Evolutionary conservation across 2,888 invertebrate genomes (phyloP).

Genomic region (Anthophora plumipes): DNA sequence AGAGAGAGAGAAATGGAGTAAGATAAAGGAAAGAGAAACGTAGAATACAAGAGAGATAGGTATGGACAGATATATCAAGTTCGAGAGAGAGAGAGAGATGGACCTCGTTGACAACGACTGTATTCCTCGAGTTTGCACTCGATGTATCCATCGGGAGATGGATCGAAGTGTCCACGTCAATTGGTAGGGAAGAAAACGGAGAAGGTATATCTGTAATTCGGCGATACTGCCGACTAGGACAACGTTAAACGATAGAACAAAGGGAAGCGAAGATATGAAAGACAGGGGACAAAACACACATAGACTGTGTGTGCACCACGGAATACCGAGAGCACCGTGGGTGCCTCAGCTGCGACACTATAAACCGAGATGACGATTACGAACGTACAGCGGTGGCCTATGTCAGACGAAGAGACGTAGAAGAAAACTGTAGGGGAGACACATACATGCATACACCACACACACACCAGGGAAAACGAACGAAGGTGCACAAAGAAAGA

Average conservation of each 20-base stretch:
- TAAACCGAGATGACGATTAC: not conserved
- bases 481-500: slow-evolving; percentile 59
- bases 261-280: not conserved
- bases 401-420: too few species aligned
- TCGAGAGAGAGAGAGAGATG: slow-evolving; percentile 12
- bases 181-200: not conserved
- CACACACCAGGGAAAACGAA: slow-evolving; percentile 27
- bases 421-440: slow-evolving; percentile 16
- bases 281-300: too few species aligned
- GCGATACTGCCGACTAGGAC: not conserved
- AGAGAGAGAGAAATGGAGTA: slow-evolving; percentile 6
- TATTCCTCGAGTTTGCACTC: slow-evolving; percentile 14
- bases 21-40: slow-evolving; percentile 15
- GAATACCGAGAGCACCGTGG: too few species aligned
- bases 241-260: slow-evolving; percentile 12
- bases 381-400: not conserved
- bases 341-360: not conserved
- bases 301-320: too few species aligned
- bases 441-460: too few species aligned
- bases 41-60: slow-evolving; percentile 18
- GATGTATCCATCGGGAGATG: slow-evolving; percentile 23
- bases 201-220: slow-evolving; percentile 3
- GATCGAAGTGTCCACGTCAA: slow-evolving; percentile 10
- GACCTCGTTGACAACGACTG: slow-evolving; percentile 21
- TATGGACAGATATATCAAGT: too few species aligned